Evolutionary conservation across 2,797 vertebrate species (phyloP).

Genomic region (Tolypeutes matacus): DNA sequence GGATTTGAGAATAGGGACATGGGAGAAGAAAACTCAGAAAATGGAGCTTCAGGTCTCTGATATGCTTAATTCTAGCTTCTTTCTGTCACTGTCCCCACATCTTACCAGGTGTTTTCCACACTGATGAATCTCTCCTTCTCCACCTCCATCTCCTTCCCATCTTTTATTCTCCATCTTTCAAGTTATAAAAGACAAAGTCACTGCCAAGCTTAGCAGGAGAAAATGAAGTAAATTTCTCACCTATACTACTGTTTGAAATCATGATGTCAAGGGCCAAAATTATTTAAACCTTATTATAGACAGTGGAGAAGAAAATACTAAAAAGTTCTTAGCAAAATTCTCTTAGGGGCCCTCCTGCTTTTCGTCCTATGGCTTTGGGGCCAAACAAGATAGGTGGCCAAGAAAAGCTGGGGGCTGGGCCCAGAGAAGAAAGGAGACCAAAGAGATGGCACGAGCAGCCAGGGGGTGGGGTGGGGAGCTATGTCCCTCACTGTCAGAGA

Average conservation of each 20-base stretch:
- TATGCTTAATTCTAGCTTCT: background rate
- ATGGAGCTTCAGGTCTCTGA: background rate
- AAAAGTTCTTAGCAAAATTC: background rate
- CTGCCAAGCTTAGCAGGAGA: background rate
- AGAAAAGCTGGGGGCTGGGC: background rate
- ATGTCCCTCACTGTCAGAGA: background rate
- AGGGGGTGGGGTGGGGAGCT: background rate
- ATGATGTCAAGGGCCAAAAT: background rate
- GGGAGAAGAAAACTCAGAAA: background rate
- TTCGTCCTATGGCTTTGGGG: background rate
- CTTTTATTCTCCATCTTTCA: background rate
- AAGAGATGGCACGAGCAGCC: background rate
- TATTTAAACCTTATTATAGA: background rate
- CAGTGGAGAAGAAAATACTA: background rate
- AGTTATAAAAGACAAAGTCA: background rate
- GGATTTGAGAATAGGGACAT: background rate
- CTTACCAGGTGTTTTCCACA: background rate
- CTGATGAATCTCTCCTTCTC: background rate
- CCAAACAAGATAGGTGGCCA: background rate
- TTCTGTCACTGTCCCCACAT: background rate
- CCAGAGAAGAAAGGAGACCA: background rate
- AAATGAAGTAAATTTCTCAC: background rate
- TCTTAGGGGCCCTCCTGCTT: background rate
- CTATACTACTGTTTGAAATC: background rate
- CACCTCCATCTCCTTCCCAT: background rate